Base-by-base conservation (phyloP, 2,797 vertebrate genomes). In the Limosa lapponica region DNA sequence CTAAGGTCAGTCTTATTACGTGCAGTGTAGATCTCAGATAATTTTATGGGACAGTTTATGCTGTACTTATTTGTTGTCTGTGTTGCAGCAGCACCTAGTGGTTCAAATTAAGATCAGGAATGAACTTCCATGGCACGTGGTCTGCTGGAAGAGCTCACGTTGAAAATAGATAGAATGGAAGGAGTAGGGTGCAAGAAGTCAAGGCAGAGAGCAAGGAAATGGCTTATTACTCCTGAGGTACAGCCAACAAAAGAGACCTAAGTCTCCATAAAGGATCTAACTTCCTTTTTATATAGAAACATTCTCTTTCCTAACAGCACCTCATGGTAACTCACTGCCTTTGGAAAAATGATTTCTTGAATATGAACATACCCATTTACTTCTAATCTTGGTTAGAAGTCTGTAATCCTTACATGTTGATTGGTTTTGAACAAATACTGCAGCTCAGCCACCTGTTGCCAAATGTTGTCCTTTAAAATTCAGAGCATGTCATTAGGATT, bases 11-110 rank as follows among this genome's bases (percentile, higher is more conserved):
- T 55, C 73, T 84, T 79, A 43, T 87, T 44, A 66, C 1, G 0
- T 69, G 17, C 25, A 48, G 17, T n/a, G 32, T 65, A 57, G 65
- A 72, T 55, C n/a, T 19, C 28, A 72, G 72, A 39, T 84, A 44
- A 89, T 78, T 87, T 80, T 49, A 67, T 75, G 51, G 93, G 64
- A 88, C 54, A 58, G 34, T 92, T 90, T 65, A 36, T 61, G 39
- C 39, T 87, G 59, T 84, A 59, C 37, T 75, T 93, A 70, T 62
- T 85, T 89, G 73, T 93, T 92, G 39, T 65, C 72, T 91, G 93
- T 96, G 91, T 71, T 94, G 84, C 89, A 97, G 96, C 95, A 96
- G 89, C 96, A 96, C 94, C 95, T 97, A 95, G 95, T 97, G 95
- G 95, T 91, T 94, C 91, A 89, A 87, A 82, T 87, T 81, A 80